Percentiles rank a stretch among this genome's conserved stretches.
phyloP scores from a whole-genome alignment of 2,797 vertebrate genomes.

The Pseudochirops cupreus region DNA sequence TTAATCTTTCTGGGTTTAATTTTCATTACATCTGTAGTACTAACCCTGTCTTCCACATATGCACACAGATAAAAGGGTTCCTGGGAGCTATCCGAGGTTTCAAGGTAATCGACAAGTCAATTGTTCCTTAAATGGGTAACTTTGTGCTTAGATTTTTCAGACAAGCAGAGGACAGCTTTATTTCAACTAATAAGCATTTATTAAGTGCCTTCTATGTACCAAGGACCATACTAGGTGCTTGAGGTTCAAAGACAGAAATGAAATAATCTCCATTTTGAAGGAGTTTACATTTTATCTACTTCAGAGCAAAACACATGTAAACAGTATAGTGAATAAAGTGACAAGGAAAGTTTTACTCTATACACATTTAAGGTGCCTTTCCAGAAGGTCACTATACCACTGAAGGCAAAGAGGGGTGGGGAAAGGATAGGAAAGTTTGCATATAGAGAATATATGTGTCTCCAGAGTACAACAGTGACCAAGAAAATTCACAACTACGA shows the following conservation, averaged over 20 bases:
- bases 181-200: neutral
- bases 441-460: neutral
- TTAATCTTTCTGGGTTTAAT: neutral
- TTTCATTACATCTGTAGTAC: neutral
- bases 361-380: no score
- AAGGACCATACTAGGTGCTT: neutral
- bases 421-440: neutral
- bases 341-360: neutral
- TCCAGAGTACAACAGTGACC: neutral
- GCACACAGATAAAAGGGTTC: neutral
- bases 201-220: neutral
- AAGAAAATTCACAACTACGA: neutral
- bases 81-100: neutral
- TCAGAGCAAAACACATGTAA: neutral
- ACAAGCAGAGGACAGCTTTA: neutral
- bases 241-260: neutral
- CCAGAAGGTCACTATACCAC: neutral
- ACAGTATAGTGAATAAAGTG: neutral
- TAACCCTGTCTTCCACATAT: neutral
- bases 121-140: neutral
- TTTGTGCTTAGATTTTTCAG: neutral
- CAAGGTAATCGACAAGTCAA: neutral
- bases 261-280: neutral
- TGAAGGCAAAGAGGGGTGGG: no score
- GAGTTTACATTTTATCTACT: neutral